Evolutionary conservation across 2,113 vertebrate genomes (phyloP).

Genomic region (Pedionomus torquatus): DNA sequence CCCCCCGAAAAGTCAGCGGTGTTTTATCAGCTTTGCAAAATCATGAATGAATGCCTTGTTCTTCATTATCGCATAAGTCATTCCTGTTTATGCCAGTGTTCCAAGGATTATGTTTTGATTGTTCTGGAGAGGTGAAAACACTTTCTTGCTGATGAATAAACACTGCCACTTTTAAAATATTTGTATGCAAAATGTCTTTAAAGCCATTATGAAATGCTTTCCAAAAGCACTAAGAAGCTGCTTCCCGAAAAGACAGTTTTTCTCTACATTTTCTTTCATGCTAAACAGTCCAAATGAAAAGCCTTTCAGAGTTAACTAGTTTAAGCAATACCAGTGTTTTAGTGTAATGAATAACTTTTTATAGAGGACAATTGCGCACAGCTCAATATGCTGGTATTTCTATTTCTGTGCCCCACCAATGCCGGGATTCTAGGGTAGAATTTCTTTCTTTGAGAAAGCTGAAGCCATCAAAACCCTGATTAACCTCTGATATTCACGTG

Average conservation of each 20-base stretch:
- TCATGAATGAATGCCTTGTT: slow-evolving; percentile 78
- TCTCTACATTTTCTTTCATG: slow-evolving; percentile 78
- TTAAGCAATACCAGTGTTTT: slow-evolving; percentile 84
- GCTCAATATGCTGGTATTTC: slow-evolving; percentile 75
- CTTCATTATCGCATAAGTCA: slow-evolving; percentile 74
- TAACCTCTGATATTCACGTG: slow-evolving; percentile 91
- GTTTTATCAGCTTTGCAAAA: slow-evolving; percentile 72
- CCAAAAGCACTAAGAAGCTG: slow-evolving; percentile 72
- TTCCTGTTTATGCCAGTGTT: slow-evolving; percentile 77
- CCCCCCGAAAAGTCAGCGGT: slow-evolving; percentile 69
- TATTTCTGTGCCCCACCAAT: slow-evolving; percentile 74
- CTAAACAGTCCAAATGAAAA: slow-evolving; percentile 79
- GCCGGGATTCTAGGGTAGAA: slow-evolving; percentile 77
- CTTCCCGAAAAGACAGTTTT: slow-evolving; percentile 69
- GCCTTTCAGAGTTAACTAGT: slow-evolving; percentile 85
- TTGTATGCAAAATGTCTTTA: slow-evolving; percentile 78
- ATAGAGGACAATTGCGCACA: slow-evolving; percentile 74
- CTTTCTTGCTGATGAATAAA: slow-evolving; percentile 79
- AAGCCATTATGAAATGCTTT: slow-evolving; percentile 78
- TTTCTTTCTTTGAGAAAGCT: slow-evolving; percentile 88
- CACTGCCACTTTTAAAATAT: slow-evolving; percentile 79
- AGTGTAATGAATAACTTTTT: slow-evolving; percentile 85
- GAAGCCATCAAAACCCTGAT: slow-evolving; percentile 87
- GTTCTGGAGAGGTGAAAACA: slow-evolving; percentile 77
- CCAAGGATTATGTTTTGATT: slow-evolving; percentile 83